A percentile compares a stretch with the other conserved stretches of the same genome.
These are phyloP conservation scores for Novumbra hubbsi DNA, from an alignment of 2,797 vertebrate genomes.

Conservation along the genomic window DNA sequence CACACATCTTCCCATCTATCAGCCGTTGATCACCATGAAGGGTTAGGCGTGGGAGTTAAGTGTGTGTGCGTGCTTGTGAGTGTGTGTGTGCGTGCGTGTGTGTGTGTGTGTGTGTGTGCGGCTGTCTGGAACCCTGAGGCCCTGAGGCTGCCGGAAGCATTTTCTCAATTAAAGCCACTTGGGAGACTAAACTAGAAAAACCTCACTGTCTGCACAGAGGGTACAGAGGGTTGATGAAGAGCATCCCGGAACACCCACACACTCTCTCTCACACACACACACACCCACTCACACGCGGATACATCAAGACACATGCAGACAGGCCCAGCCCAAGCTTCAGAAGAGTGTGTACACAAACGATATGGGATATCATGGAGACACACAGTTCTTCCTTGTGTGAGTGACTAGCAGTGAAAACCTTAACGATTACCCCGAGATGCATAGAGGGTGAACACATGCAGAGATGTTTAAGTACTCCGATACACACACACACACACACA, in stretches of 20 bases:
- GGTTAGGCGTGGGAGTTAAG: constrained; percentile 39
- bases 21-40: constrained; percentile 50
- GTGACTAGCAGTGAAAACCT: neutral
- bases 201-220: constrained; percentile 56
- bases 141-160: constrained; percentile 67
- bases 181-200: constrained; percentile 63
- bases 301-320: neutral
- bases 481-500: neutral
- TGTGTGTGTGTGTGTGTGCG: neutral
- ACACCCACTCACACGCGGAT: neutral
- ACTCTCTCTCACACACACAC: neutral
- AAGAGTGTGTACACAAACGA: neutral
- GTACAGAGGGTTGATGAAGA: constrained; percentile 55
- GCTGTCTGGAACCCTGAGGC: constrained; percentile 23
- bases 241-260: neutral
- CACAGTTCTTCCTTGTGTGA: neutral
- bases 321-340: constrained; percentile 42
- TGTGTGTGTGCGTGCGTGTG: too few species aligned
- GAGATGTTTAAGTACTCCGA: constrained; percentile 25
- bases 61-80: neutral
- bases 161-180: constrained; percentile 71
- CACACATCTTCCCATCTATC: neutral
- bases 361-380: neutral
- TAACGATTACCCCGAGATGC: neutral
- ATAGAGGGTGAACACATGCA: neutral